Conservation (phyloP, 2,113 vertebrate genomes). For the Sinocyclocheilus maitianheensis region DNA sequence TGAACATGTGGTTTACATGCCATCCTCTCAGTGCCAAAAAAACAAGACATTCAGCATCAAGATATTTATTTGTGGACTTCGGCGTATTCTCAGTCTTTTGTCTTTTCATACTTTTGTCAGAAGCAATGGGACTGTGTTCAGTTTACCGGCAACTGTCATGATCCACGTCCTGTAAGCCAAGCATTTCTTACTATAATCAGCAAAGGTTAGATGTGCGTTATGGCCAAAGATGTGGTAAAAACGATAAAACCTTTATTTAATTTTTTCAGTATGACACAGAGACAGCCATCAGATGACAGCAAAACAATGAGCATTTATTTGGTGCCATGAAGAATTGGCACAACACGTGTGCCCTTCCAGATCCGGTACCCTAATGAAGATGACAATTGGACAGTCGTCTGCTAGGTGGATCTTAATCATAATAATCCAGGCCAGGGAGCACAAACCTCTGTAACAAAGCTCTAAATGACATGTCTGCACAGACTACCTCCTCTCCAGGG, state of each 20-base stretch:
- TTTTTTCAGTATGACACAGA: neutral
- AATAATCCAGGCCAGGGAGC: slow-evolving; percentile 93
- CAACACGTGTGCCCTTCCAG: slow-evolving; percentile 68
- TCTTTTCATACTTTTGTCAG: neutral
- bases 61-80: neutral
- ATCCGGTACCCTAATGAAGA: slow-evolving; percentile 80
- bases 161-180: neutral
- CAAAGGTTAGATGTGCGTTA: slow-evolving; percentile 85
- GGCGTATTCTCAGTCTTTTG: neutral
- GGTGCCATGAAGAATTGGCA: slow-evolving; percentile 58
- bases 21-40: too few species aligned
- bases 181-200: slow-evolving; percentile 84
- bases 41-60: neutral
- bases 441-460: slow-evolving; percentile 88
- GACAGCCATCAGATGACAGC: slow-evolving; percentile 14
- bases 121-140: neutral
- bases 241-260: neutral
- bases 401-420: slow-evolving; percentile 96
- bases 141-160: neutral
- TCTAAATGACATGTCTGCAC: slow-evolving; percentile 94
- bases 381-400: slow-evolving; percentile 91
- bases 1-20: neutral
- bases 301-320: slow-evolving; percentile 46
- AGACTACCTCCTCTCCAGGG: slow-evolving; percentile 74
- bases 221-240: slow-evolving; percentile 78